Conservation (phyloP, 2,113 vertebrate species). For the Prionailurus bengalensis region DNA sequence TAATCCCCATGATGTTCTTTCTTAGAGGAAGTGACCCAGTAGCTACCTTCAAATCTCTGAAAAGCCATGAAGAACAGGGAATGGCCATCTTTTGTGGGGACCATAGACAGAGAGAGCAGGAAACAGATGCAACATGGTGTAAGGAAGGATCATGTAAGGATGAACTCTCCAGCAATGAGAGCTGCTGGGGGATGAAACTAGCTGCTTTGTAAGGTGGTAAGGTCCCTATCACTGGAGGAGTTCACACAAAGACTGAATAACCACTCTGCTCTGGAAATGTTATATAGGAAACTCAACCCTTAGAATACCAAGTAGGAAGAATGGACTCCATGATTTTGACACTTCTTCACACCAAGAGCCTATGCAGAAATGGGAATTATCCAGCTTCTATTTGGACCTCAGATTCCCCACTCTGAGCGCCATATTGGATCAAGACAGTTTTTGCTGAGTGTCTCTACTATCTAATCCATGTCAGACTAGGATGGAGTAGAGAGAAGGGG, state of each 20-base stretch:
- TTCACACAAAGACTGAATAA: neutral
- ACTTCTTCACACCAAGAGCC: neutral
- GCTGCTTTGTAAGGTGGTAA: neutral
- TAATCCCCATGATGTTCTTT: neutral
- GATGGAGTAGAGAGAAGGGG: neutral
- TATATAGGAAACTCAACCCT: slow-evolving; percentile 38
- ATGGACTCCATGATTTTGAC: neutral
- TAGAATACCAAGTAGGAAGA: neutral
- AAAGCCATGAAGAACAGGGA: neutral
- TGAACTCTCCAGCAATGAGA: neutral
- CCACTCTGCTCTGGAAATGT: neutral
- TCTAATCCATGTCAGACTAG: neutral
- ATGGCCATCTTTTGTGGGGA: neutral
- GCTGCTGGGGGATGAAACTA: neutral
- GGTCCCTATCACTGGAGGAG: neutral
- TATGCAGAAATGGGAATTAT: neutral
- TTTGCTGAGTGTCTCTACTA: neutral
- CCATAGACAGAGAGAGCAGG: neutral
- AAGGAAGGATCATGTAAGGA: neutral
- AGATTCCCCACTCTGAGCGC: neutral
- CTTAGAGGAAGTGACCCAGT: neutral
- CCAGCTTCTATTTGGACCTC: neutral
- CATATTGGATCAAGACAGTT: neutral
- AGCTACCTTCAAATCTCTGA: neutral
- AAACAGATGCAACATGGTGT: neutral